Conservation (phyloP, 2,113 vertebrate species). For the Balaeniceps rex region DNA sequence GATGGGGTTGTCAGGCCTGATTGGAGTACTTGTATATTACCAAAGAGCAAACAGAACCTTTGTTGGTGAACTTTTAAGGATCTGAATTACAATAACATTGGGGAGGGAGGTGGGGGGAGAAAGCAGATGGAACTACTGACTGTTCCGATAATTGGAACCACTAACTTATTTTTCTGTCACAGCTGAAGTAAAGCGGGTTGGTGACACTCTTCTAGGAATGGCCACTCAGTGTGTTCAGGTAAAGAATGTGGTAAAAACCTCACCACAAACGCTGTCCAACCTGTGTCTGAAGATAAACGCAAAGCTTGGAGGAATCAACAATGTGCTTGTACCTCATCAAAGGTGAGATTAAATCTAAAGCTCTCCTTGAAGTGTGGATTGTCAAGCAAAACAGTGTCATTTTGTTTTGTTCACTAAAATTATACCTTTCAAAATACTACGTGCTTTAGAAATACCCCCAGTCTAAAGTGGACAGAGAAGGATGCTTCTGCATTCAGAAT, state of each 20-base stretch:
- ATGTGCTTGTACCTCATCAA: slow-evolving; percentile 97
- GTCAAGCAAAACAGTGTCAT: not conserved
- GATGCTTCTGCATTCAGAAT: not conserved
- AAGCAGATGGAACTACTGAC: not conserved
- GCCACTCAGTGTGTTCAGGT: slow-evolving; percentile 98
- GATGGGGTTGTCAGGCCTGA: not conserved
- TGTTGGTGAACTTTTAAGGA: not conserved
- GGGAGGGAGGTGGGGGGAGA: not conserved
- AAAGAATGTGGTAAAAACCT: slow-evolving; percentile 98
- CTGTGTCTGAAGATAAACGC: slow-evolving; percentile 99
- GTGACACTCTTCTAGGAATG: slow-evolving; percentile 97
- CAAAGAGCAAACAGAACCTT: not conserved
- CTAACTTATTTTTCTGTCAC: not conserved
- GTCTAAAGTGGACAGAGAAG: not conserved
- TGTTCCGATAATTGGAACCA: not conserved
- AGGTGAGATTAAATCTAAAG: slow-evolving; percentile 75
- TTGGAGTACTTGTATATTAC: not conserved
- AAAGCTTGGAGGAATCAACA: slow-evolving; percentile 98
- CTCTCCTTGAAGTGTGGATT: not conserved
- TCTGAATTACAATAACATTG: not conserved
- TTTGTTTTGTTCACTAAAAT: not conserved
- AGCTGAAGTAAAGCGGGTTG: slow-evolving; percentile 98
- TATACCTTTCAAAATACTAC: not conserved
- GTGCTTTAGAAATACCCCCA: not conserved
- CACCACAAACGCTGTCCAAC: slow-evolving; percentile 96